A percentile compares a stretch with the other conserved stretches of the same genome.
These are phyloP conservation scores for Acanthoscelides obtectus DNA, from an alignment of 2,888 invertebrate species.

Conservation along the genomic window DNA sequence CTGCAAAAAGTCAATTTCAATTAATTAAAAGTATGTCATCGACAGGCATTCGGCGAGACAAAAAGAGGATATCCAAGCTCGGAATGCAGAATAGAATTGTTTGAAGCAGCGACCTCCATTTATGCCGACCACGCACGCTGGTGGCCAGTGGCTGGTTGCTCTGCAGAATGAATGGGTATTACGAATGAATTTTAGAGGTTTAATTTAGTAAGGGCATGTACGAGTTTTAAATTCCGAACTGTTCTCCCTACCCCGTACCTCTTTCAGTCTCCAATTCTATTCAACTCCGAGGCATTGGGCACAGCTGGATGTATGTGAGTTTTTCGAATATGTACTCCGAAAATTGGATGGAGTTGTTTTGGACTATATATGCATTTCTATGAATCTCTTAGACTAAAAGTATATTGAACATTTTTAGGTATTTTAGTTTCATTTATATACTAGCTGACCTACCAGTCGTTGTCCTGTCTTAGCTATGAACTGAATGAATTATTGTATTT, in stretches of 20 bases:
- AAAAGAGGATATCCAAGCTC: background rate
- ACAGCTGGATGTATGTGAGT: background rate
- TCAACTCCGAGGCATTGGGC: background rate
- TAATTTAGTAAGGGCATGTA: background rate
- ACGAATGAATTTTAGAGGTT: background rate
- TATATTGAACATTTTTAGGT: too few species aligned
- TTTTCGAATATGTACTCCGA: background rate
- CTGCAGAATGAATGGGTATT: background rate
- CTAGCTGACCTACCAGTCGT: too few species aligned
- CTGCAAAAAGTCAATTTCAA: background rate
- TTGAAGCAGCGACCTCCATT: background rate
- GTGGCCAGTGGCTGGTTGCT: background rate
- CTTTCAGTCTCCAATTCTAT: background rate
- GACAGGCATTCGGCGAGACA: background rate
- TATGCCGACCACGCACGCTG: too few species aligned
- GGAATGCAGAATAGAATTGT: background rate
- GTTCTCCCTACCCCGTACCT: background rate
- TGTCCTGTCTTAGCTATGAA: too few species aligned
- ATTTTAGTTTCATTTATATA: too few species aligned
- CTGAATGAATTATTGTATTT: too few species aligned
- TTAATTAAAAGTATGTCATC: background rate
- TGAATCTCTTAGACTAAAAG: too few species aligned
- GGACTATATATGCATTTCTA: background rate
- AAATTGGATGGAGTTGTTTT: background rate
- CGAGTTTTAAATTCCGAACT: background rate